These are phyloP conservation scores for Strigops habroptila DNA, from an alignment of 2,113 vertebrate genomes.

Conservation along the genomic window DNA sequence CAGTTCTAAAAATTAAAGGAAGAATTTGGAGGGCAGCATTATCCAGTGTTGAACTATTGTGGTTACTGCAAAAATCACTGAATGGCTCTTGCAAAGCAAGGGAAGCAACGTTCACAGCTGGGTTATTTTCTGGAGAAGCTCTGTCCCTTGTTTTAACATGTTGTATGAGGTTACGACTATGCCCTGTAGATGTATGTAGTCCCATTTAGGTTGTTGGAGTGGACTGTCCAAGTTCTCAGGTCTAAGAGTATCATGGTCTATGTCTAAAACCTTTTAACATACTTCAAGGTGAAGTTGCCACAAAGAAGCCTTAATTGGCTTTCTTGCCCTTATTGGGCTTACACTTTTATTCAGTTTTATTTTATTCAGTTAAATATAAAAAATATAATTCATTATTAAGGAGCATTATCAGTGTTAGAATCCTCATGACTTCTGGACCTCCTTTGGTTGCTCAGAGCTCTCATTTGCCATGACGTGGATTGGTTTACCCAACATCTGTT, in stretches of 20 bases:
- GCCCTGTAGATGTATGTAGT: neutral
- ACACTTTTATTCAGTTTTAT: neutral
- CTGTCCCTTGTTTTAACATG: neutral
- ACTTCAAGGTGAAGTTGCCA: neutral
- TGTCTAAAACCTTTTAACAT: neutral
- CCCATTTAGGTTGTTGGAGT: neutral
- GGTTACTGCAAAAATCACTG: neutral
- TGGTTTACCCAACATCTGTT: neutral
- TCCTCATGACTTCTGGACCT: neutral
- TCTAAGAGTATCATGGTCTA: neutral
- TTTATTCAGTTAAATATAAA: neutral
- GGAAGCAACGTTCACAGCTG: accelerated
- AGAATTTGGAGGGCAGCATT: neutral
- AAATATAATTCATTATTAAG: neutral
- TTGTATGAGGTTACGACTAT: neutral
- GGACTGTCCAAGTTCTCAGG: neutral
- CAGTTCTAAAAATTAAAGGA: neutral
- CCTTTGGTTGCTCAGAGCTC: neutral
- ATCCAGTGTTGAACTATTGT: neutral
- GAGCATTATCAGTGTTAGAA: neutral
- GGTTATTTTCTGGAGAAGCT: neutral
- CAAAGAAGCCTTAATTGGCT: neutral
- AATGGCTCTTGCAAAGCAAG: neutral
- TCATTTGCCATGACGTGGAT: neutral
- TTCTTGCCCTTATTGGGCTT: neutral